Conservation (phyloP, 2,888 invertebrate species). For the Yponomeuta malinellus region DNA sequence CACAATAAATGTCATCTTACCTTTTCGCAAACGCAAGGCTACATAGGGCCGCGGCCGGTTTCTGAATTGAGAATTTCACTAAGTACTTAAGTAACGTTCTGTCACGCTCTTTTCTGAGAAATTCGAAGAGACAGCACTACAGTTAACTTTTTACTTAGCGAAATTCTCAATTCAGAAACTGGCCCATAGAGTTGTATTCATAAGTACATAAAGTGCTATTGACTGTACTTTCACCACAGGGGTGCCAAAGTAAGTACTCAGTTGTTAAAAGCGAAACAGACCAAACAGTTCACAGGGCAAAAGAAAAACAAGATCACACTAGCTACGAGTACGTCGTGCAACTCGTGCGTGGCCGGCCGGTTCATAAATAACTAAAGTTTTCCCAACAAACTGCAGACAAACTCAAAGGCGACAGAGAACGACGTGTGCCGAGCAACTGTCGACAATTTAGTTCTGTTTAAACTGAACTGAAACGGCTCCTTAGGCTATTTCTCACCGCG, state of each 20-base stretch:
- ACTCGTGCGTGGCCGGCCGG: neutral
- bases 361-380: neutral
- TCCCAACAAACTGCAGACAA: conserved; percentile 9
- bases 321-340: neutral
- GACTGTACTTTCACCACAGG: neutral
- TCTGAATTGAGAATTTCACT: no score
- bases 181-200: no score
- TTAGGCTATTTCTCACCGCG: conserved; percentile 22
- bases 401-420: conserved; percentile 3
- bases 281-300: neutral
- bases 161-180: no score
- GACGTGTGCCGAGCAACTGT: neutral
- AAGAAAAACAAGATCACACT: neutral
- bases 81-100: no score
- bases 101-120: no score
- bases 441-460: conserved; percentile 20
- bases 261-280: neutral
- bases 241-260: neutral
- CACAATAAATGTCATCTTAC: no score
- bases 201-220: no score
- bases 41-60: no score
- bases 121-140: no score
- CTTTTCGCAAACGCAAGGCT: no score
- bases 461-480: conserved; percentile 32
- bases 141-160: no score